These are phyloP conservation scores for Myotis planiceps DNA, from an alignment of 2,797 vertebrate species.

Conservation along the genomic window DNA sequence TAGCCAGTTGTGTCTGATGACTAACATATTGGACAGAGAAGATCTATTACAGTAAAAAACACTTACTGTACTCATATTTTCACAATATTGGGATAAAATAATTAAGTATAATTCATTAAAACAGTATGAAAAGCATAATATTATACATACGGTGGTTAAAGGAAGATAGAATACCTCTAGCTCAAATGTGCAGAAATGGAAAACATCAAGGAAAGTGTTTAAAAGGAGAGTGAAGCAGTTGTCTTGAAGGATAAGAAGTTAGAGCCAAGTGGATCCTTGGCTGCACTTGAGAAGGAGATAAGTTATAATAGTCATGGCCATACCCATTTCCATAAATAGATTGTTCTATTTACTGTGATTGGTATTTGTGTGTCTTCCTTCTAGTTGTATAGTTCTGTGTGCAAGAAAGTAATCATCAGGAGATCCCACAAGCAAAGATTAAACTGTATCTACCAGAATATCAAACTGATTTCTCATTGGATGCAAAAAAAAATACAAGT, in stretches of 20 bases:
- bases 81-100: background rate
- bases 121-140: background rate
- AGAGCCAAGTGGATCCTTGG: background rate
- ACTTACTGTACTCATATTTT: background rate
- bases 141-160: background rate
- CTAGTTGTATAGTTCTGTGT: background rate
- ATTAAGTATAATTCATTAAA: background rate
- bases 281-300: background rate
- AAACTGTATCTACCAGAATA: background rate
- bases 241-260: background rate
- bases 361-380: background rate
- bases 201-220: background rate
- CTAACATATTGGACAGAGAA: background rate
- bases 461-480: background rate
- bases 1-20: background rate
- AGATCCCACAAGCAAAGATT: background rate
- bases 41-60: background rate
- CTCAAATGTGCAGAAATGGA: background rate
- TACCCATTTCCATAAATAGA: background rate
- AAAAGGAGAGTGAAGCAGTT: background rate
- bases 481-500: background rate
- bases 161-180: background rate
- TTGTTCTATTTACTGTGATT: background rate
- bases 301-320: background rate
- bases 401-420: background rate